Base-by-base conservation (phyloP, 2,113 vertebrate genomes). In the Phyllostomus discolor region DNA sequence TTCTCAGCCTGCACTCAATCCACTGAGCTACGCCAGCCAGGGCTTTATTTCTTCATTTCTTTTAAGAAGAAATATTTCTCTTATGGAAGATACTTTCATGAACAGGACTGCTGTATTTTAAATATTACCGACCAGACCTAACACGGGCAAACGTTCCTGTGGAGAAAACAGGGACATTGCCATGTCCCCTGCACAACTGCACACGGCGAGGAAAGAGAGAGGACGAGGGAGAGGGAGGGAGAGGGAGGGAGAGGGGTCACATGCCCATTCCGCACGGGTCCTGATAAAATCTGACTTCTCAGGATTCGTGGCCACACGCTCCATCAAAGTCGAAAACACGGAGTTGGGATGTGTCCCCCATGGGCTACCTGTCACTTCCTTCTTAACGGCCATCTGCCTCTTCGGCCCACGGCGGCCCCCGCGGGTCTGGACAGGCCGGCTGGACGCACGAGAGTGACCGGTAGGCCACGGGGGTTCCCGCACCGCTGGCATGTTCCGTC, bases 71-170 rank as follows among this genome's bases (percentile, higher is more conserved):
- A 69, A 66, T 86, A 12, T 90, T 95, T 97, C 28, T 97, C 96
- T 98, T 97, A 96, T 92, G 73, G 95, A 94, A 84, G 81, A 83
- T 59, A 75, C 96, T 98, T 96, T 95, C 90, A 80, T 85, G 84
- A 91, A 87, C 5, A 59, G 35, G 9, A 66, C 94, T 94, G 97
- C 90, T 96, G 57, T 97, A 96, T 83, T 96, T 92, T 90, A 95
- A 94, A 84, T 89, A 96, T 78, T 38, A 90, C 1, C 75, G 67
- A 57, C 82, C 78, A 88, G 38, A 95, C 35, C 52, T 75, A 78
- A 97, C 92, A 70, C 70, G 52, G 15, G 14, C 3, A 31, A 38
- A 12, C 54, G 24, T 81, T 88, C 54, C 57, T n/a, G 52, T 4
- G 0, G 64, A 95, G 0, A 20, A 76, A 73, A 93, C 69, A 52